Percentiles rank a stretch among this genome's conserved stretches.
phyloP scores from a whole-genome alignment of 2,797 vertebrate genomes.

The Lepilemur septentrionalis region DNA sequence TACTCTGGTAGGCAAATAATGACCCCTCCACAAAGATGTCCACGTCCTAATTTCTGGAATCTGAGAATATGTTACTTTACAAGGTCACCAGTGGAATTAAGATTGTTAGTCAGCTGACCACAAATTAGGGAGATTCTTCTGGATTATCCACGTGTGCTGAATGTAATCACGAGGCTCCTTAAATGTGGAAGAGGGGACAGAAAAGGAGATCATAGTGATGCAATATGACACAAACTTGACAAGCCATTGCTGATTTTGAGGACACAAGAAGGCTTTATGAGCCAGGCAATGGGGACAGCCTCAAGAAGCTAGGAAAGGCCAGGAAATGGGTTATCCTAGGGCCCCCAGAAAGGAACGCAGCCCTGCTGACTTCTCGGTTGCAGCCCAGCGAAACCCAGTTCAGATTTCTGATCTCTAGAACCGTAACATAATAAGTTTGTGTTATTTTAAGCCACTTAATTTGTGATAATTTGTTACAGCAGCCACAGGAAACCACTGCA shows the following conservation, averaged over 20 bases:
- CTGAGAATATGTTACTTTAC: not conserved
- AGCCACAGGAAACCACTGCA: not conserved
- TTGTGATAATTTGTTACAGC: not conserved
- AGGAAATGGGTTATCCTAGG: fast-evolving
- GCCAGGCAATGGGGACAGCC: not conserved
- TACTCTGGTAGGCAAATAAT: too few species aligned
- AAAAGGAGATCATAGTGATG: too few species aligned
- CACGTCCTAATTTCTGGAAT: too few species aligned
- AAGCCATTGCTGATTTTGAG: not conserved
- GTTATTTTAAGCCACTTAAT: not conserved
- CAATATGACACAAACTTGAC: fast-evolving
- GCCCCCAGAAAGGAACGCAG: too few species aligned
- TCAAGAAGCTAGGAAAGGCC: too few species aligned
- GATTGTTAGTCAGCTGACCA: not conserved
- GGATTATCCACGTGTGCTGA: not conserved
- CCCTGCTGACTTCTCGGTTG: fast-evolving
- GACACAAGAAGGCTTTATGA: fast-evolving
- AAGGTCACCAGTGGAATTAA: not conserved
- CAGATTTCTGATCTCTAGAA: not conserved
- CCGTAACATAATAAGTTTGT: too few species aligned
- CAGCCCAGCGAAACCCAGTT: fast-evolving
- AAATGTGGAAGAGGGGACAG: not conserved
- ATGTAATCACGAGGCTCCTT: fast-evolving
- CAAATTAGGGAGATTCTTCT: not conserved
- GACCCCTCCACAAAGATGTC: fast-evolving